Conservation (phyloP, 2,113 vertebrate genomes). For the Pao palembangensis region DNA sequence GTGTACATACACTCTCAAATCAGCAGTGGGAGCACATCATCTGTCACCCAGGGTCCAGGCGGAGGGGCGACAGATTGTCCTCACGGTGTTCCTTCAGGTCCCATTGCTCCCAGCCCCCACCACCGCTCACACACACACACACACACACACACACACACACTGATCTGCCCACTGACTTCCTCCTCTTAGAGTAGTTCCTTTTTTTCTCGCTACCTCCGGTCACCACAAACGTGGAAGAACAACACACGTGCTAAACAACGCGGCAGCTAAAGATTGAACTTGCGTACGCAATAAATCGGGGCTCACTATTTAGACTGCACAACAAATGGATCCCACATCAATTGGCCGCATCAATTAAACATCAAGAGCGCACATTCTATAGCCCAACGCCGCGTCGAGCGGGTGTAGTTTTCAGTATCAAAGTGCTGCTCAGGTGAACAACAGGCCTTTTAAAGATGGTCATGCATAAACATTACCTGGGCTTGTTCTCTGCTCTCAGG, state of each 20-base stretch:
- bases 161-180: slow-evolving; percentile 50
- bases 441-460: slow-evolving; percentile 12
- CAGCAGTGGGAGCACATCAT: slow-evolving; percentile 72
- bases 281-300: slow-evolving; percentile 34
- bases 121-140: slow-evolving; percentile 21
- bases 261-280: slow-evolving; percentile 37
- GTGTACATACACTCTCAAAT: slow-evolving; percentile 28
- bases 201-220: background rate
- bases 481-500: background rate
- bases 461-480: slow-evolving; percentile 17
- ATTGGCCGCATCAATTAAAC: slow-evolving; percentile 65
- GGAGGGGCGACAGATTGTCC: slow-evolving; percentile 74
- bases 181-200: slow-evolving; percentile 50
- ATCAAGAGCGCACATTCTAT: slow-evolving; percentile 57
- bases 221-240: background rate
- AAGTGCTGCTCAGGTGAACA: background rate
- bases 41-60: slow-evolving; percentile 71
- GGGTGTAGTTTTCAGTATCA: slow-evolving; percentile 35
- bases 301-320: slow-evolving; percentile 11
- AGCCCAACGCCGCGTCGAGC: slow-evolving; percentile 50
- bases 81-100: slow-evolving; percentile 64
- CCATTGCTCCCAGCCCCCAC: slow-evolving; percentile 57
- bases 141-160: slow-evolving; percentile 11
- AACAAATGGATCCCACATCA: slow-evolving; percentile 58
- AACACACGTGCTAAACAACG: background rate